Evolutionary conservation across 2,113 vertebrate species (phyloP).

Genomic region (Oryzias curvinotus): DNA sequence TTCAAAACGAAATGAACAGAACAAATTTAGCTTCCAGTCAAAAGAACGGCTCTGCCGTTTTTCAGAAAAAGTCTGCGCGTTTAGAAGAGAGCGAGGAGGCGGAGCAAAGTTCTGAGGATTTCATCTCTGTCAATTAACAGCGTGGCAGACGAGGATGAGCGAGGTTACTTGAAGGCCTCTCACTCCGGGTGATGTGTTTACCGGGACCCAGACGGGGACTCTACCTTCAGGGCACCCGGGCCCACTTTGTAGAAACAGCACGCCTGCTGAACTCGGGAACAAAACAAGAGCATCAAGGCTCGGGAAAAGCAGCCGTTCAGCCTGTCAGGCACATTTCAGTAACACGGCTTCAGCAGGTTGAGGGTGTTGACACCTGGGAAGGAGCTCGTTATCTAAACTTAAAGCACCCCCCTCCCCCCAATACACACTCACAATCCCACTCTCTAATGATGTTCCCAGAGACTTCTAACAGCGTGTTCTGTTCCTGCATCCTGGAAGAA

Average conservation of each 20-base stretch:
- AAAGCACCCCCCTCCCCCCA: constrained; percentile 54
- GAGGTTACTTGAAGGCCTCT: constrained; percentile 54
- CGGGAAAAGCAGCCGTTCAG: constrained; percentile 56
- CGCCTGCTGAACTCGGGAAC: constrained; percentile 56
- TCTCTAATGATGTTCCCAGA: constrained; percentile 79
- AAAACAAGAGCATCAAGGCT: constrained; percentile 69
- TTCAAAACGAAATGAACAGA: no score
- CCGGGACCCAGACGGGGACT: constrained; percentile 56
- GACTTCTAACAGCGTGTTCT: constrained; percentile 47
- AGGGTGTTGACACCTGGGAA: constrained; percentile 76
- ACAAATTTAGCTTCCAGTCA: constrained; percentile 4
- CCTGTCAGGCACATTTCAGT: constrained; percentile 71
- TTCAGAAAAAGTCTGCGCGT: constrained; percentile 46
- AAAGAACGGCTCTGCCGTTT: constrained; percentile 22
- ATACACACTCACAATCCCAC: constrained; percentile 35
- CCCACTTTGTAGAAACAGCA: constrained; percentile 68
- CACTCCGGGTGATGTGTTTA: constrained; percentile 60
- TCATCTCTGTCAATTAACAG: constrained; percentile 46
- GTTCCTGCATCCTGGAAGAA: constrained; percentile 67
- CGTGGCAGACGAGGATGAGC: constrained; percentile 34
- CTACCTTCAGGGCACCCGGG: constrained; percentile 59
- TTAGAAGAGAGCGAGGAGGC: constrained; percentile 55
- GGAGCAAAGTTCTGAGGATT: constrained; percentile 59
- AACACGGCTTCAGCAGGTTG: constrained; percentile 65
- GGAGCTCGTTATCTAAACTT: constrained; percentile 78